Evolutionary conservation across 2,797 vertebrate species (phyloP).

Genomic region (Manis crassicaudata): DNA sequence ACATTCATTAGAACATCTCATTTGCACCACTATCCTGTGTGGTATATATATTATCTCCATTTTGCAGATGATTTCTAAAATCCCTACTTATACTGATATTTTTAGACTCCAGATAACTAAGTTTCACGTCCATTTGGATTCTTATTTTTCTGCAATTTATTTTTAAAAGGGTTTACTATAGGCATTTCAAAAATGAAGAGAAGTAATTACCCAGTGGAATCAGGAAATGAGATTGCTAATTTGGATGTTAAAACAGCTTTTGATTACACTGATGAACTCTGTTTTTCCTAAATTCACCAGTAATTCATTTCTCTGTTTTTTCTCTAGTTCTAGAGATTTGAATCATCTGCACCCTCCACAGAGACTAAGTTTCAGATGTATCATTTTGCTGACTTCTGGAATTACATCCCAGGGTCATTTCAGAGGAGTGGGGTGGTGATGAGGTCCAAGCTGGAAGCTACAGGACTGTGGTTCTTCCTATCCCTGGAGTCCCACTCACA

Average conservation of each 20-base stretch:
- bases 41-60: not conserved
- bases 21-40: not conserved
- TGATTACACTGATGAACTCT: not conserved
- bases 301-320: not conserved
- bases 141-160: conserved; percentile 53
- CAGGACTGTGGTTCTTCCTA: not conserved
- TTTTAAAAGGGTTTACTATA: conserved; percentile 55
- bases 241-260: not conserved
- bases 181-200: conserved; percentile 55
- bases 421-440: not conserved
- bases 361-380: not conserved
- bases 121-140: conserved; percentile 51
- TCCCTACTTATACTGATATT: not conserved
- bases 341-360: not conserved
- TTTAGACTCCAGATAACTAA: conserved; percentile 47
- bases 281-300: not conserved
- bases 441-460: not conserved
- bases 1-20: not conserved
- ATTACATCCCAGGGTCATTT: not conserved
- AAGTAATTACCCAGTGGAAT: conserved; percentile 30
- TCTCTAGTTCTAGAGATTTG: not conserved
- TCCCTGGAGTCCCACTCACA: not conserved
- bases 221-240: conserved; percentile 51
- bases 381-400: not conserved
- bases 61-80: conserved; percentile 21